phyloP scores from a whole-genome alignment of 2,888 invertebrate genomes.

The Copidosoma aretas region DNA sequence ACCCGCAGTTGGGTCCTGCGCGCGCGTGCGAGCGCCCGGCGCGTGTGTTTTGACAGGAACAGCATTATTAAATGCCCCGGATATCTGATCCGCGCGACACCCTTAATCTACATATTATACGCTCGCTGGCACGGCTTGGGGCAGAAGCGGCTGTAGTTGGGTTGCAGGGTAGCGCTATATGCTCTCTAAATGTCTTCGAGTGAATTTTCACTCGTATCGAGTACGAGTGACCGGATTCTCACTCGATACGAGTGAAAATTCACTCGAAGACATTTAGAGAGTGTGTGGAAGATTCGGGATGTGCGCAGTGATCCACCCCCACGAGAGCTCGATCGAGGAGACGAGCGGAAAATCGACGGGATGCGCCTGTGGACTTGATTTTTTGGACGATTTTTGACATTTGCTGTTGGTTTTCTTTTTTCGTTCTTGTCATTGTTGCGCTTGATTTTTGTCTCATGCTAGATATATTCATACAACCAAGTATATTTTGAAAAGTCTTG shows the following conservation, averaged over 20 bases:
- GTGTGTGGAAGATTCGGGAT: no score
- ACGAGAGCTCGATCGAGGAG: constrained; percentile 23
- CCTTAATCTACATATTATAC: constrained; percentile 62
- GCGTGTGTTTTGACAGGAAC: constrained; percentile 62
- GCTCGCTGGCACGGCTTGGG: constrained; percentile 56
- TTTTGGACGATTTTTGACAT: no score
- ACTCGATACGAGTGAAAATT: no score
- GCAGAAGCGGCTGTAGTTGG: constrained; percentile 40
- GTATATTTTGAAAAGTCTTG: no score
- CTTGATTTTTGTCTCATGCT: no score
- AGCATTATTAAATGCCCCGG: constrained; percentile 62
- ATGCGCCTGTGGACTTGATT: neutral
- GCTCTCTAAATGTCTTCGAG: no score
- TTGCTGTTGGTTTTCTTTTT: neutral
- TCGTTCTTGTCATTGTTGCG: neutral
- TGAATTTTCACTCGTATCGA: no score
- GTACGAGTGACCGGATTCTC: no score
- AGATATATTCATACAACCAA: no score
- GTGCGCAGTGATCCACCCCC: constrained; percentile 43
- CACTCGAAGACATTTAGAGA: no score
- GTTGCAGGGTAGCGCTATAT: no score
- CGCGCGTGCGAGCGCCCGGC: neutral
- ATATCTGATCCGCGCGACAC: constrained; percentile 57
- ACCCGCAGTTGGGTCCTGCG: constrained; percentile 58
- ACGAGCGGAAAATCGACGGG: constrained; percentile 39